phyloP scores from a whole-genome alignment of 1,140 invertebrate genomes.

The Elysia chlorotica region DNA sequence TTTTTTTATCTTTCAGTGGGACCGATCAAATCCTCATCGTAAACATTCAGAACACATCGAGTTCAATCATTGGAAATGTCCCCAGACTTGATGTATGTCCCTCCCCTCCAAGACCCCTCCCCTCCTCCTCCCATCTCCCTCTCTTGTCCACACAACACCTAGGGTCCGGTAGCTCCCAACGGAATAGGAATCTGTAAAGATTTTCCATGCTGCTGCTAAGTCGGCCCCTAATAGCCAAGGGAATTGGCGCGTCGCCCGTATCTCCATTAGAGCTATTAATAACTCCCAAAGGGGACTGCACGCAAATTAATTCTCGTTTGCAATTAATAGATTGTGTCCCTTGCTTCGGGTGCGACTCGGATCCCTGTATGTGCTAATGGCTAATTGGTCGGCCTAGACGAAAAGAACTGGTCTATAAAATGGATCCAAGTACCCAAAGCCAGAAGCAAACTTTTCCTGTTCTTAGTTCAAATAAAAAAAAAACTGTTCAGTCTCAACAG shows the following conservation, averaged over 20 bases:
- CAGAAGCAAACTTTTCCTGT: too few relatives aligned
- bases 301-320: constrained; percentile 17
- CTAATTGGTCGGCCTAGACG: constrained; percentile 12
- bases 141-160: too few relatives aligned
- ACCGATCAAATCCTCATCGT: constrained; percentile 20
- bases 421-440: too few relatives aligned
- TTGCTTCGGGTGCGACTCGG: constrained; percentile 2
- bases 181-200: constrained; percentile 13
- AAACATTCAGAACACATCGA: constrained; percentile 13
- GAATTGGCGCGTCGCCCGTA: constrained; percentile 5
- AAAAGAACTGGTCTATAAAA: too few relatives aligned
- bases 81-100: too few relatives aligned
- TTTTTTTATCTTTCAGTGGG: background rate
- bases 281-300: constrained; percentile 9
- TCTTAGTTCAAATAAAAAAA: too few relatives aligned
- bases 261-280: constrained; percentile 23
- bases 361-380: constrained; percentile 17
- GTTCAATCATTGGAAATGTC: constrained; percentile 18
- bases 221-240: constrained; percentile 11
- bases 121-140: too few relatives aligned
- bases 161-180: background rate
- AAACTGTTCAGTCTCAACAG: too few relatives aligned
- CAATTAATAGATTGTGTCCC: constrained; percentile 23
- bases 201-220: constrained; percentile 12
- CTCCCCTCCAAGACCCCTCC: too few relatives aligned